Conservation (phyloP, 2,113 vertebrate species). For the Orientallactaga bullata region DNA sequence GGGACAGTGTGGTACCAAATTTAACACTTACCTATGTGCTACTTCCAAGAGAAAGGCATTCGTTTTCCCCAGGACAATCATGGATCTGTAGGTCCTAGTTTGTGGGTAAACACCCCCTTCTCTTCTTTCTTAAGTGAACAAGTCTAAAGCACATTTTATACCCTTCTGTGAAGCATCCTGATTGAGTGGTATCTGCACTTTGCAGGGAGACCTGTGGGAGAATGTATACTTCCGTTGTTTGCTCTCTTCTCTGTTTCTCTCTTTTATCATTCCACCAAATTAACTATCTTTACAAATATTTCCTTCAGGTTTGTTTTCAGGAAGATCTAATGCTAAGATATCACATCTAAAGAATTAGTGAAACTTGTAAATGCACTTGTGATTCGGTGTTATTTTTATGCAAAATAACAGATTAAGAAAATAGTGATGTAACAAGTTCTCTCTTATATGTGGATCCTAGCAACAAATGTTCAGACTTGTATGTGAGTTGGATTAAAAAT, state of each 20-base stretch:
- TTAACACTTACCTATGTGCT: not conserved
- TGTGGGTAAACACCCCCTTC: not conserved
- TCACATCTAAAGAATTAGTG: not conserved
- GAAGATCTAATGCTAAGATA: not conserved
- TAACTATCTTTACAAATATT: not conserved
- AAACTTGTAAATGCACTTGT: not conserved
- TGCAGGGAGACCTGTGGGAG: not conserved
- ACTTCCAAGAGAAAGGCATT: not conserved
- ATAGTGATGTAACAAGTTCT: not conserved
- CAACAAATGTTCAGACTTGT: too few species aligned
- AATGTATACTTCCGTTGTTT: not conserved
- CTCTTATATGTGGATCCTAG: not conserved
- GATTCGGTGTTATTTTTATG: not conserved
- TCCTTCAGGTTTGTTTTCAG: not conserved
- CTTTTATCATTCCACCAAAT: not conserved
- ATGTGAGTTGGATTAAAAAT: too few species aligned
- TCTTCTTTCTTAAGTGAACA: not conserved
- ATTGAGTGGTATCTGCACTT: not conserved
- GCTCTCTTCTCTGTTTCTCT: not conserved
- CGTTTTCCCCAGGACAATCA: not conserved
- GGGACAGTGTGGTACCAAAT: not conserved
- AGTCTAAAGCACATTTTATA: not conserved
- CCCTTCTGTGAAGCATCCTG: not conserved
- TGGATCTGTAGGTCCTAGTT: not conserved
- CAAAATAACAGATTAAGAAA: not conserved